Evolutionary conservation across 2,113 vertebrate species (phyloP), one percentile per base, ranked within the genome.

Genomic region (Aythya baeri): DNA sequence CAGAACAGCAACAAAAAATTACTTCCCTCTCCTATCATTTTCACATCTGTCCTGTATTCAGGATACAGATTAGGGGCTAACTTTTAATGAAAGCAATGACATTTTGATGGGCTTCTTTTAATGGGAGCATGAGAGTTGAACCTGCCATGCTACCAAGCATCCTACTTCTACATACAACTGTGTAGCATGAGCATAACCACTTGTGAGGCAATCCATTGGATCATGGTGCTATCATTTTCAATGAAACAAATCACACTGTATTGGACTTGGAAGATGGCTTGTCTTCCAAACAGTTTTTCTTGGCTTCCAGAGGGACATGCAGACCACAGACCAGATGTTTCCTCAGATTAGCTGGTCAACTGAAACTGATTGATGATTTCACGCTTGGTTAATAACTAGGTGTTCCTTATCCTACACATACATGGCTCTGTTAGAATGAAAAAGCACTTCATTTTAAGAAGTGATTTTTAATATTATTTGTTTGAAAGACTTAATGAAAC

Each of bases 321-420:
- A 85, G 78, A 85, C 15, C 59, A 71, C 44, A 87, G 27, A 84
- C 62, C 84, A 87, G 91, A 91, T 88, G 75, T 62, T 77, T 95
- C 62, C n/a, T 67, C 1, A 0, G 46, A 80, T 93, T 88, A 93
- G 21, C 55, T 83, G 82, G 75, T 91, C 87, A 91, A 6, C n/a
- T 67, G 68, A 85, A 96, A 88, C 4, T 31, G 78, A 92, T 13
- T 29, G 36, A 88, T 59, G 46, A 86, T 88, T 97, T 86, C 73
- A 86, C 0, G 12, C 63, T 93, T 59, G 80, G 71, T 32, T 93
- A 86, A 77, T 72, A 90, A 77, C 57, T 63, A 88, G 55, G 43
- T 61, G 29, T 23, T 94, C 26, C 36, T 90, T 59, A 57, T 55
- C 27, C 43, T 88, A 71, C 73, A 72, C 8, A 43, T 49, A 1